Evolutionary conservation across 2,888 invertebrate genomes (phyloP), one percentile per base, ranked within the genome.

Genomic region (Drosophila mercatorum): DNA sequence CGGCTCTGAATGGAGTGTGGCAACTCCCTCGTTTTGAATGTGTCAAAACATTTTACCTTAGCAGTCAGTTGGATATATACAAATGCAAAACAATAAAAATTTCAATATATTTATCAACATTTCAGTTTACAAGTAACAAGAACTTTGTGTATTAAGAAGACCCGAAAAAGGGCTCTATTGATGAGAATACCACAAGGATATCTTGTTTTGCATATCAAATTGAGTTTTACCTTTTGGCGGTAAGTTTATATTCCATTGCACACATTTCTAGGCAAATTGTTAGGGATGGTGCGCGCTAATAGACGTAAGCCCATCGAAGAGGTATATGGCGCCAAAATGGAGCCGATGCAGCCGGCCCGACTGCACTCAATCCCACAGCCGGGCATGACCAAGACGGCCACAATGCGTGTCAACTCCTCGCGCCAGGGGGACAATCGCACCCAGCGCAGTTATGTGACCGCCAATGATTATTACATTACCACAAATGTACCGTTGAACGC

Each of bases 221-320:
- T 63, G 58, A 36, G 49, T 34, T 36, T 12, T 11, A 31, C 41
- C 51, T 46, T 60, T 73, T 68, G 79, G 64, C 65, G 46, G 61
- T 73, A 51, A 64, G 74, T 73, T 61, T 44, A 22, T 41, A 38
- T 56, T 43, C 6, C 34, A 53, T 41, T 11, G 14, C 10, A 12
- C 34, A 22, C 28, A 43, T 28, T 12, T 26, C 26, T 61, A 49
- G 41, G 53, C 8, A 63, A 41, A 46, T 22, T 26, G 8, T 22
- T 43, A 12, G 58, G 31, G 31, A 92, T 92, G 92, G 91, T 92
- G 58, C 90, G 92, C 4, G 80, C 86, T 36, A 78, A 49, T 68
- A 77, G 89, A 51, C 91, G 91, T 17, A 91, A 92, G 65, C 80
- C 84, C 31, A 78, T 92, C 57, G 92, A 92, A 44, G 92, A 92